Percentiles rank a stretch among this genome's conserved stretches.
These are phyloP conservation scores for Leptinotarsa rubiginosa DNA, from an alignment of 2,888 invertebrate species.

Conservation along the genomic window DNA sequence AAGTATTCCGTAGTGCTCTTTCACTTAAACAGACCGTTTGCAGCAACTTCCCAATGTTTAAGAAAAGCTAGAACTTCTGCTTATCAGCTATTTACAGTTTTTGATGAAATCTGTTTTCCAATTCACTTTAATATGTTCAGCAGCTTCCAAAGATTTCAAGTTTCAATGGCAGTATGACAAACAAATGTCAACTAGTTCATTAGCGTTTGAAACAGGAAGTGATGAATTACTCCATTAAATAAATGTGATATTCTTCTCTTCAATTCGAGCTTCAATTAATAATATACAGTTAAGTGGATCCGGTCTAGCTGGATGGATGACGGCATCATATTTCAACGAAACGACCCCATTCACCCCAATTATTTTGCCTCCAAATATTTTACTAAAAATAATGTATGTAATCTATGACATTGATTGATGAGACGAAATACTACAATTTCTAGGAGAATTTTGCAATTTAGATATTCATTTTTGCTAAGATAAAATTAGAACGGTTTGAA, in stretches of 20 bases:
- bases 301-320: conserved; percentile 5
- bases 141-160: too few species aligned
- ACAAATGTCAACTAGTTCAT: conserved; percentile 12
- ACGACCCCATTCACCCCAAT: conserved; percentile 10
- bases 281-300: conserved; percentile 13
- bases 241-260: conserved; percentile 17
- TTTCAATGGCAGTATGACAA: neutral
- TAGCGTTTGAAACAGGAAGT: conserved; percentile 20
- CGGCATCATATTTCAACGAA: conserved; percentile 11
- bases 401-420: conserved; percentile 5
- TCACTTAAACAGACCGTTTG: too few species aligned
- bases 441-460: neutral
- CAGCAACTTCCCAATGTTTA: too few species aligned
- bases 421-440: neutral
- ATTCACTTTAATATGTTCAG: too few species aligned
- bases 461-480: too few species aligned
- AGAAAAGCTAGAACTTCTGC: too few species aligned
- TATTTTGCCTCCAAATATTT: neutral
- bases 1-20: too few species aligned
- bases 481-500: too few species aligned
- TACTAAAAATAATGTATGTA: neutral
- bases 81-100: too few species aligned
- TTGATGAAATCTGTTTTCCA: too few species aligned
- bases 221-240: conserved; percentile 24
- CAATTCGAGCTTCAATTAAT: conserved; percentile 14